phyloP scores from a whole-genome alignment of 2,888 invertebrate genomes.

The Opisthograptis luteolata region DNA sequence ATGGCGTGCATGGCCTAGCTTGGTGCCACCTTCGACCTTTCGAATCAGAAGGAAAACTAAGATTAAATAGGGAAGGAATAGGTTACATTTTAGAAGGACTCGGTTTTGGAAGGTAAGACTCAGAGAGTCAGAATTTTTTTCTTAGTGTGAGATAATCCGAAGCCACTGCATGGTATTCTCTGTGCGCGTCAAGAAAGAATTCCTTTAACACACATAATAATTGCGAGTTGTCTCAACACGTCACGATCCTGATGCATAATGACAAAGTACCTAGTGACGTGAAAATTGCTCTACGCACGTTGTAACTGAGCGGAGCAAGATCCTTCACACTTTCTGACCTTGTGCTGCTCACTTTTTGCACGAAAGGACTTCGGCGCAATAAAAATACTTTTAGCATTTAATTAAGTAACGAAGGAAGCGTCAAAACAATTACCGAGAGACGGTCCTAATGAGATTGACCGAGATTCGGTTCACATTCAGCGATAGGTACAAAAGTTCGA shows the following conservation, averaged over 20 bases:
- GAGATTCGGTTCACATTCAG: too few species aligned
- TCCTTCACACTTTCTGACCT: constrained; percentile 31
- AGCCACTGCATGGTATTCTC: constrained; percentile 54
- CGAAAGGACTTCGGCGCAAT: constrained; percentile 3
- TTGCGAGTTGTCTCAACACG: constrained; percentile 83
- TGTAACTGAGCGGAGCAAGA: constrained; percentile 21
- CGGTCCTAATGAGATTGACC: too few species aligned
- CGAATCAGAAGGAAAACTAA: too few species aligned
- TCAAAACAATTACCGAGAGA: constrained; percentile 3
- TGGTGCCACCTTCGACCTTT: too few species aligned
- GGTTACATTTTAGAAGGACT: too few species aligned
- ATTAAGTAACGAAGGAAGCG: not conserved
- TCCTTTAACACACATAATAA: constrained; percentile 84
- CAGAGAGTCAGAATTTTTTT: too few species aligned
- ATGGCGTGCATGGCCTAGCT: too few species aligned
- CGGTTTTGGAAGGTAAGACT: too few species aligned
- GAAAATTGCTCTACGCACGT: constrained; percentile 76
- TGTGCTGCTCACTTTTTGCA: not conserved
- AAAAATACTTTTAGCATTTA: not conserved
- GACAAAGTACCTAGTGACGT: constrained; percentile 83
- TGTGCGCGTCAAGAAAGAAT: constrained; percentile 73
- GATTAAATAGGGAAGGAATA: too few species aligned
- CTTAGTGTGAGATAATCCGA: too few species aligned
- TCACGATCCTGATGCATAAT: constrained; percentile 83
- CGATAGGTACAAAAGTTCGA: too few species aligned